Conservation (phyloP, 92 coral and sea anemone genomes). For the Porites rus region DNA sequence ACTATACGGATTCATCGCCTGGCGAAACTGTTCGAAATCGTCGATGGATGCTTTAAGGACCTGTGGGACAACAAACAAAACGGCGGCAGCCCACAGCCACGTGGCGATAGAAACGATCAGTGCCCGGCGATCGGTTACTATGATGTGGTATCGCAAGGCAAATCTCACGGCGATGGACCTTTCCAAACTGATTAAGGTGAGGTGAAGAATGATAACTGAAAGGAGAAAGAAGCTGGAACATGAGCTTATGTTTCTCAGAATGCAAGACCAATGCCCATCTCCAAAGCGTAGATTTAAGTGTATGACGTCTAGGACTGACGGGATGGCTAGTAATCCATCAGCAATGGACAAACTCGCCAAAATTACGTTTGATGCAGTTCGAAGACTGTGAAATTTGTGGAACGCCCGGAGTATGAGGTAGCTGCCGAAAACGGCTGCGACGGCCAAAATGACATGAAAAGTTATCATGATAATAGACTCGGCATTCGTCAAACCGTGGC, state of each 20-base stretch:
- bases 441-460: neutral
- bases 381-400: conserved; percentile 18
- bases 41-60: neutral
- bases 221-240: neutral
- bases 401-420: conserved; percentile 18
- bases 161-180: conserved; percentile 39
- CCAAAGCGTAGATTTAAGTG: neutral
- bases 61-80: neutral
- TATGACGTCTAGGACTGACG: conserved; percentile 1
- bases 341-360: conserved; percentile 47
- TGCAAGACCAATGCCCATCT: neutral
- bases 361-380: conserved; percentile 36
- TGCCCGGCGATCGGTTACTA: conserved; percentile 29
- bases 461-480: neutral
- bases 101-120: neutral
- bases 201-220: conserved; percentile 22
- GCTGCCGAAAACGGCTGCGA: conserved; percentile 15
- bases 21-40: neutral
- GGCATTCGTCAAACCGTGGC: neutral
- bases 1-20: neutral
- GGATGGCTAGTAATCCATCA: conserved; percentile 18
- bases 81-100: conserved; percentile 30
- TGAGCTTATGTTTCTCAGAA: neutral
- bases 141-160: conserved; percentile 21
- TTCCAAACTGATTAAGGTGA: conserved; percentile 30